These are phyloP conservation scores for Notarius quadriscutis DNA, from an alignment of 2,113 vertebrate species.

Conservation along the genomic window DNA sequence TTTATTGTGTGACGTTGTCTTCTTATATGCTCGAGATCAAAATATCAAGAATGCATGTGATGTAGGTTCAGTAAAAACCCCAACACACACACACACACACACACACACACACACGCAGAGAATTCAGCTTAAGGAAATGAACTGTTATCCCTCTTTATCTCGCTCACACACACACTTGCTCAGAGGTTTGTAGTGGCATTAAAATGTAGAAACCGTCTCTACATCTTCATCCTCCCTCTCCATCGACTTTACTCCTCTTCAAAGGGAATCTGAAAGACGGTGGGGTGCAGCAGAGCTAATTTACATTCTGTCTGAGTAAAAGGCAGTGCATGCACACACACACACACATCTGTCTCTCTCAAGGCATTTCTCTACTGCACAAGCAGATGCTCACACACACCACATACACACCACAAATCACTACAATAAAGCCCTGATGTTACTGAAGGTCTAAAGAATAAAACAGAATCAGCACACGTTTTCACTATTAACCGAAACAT, in stretches of 20 bases:
- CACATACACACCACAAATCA: neutral
- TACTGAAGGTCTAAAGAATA: neutral
- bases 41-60: neutral
- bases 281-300: conserved; percentile 49
- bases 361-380: conserved; percentile 39
- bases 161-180: neutral
- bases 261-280: conserved; percentile 56
- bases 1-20: no score
- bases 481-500: neutral
- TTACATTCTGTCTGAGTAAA: conserved; percentile 60
- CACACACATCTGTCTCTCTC: conserved; percentile 39
- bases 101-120: neutral
- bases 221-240: neutral
- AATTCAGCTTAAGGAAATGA: conserved; percentile 1
- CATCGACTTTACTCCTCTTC: conserved; percentile 39
- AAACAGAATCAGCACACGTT: neutral
- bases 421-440: neutral
- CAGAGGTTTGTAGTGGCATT: neutral
- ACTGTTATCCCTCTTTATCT: neutral
- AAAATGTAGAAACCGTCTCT: conserved; percentile 25
- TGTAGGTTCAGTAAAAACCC: no score
- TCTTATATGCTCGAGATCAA: neutral
- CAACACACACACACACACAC: neutral
- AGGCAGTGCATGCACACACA: neutral
- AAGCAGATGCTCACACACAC: neutral